These are phyloP conservation scores for Cynaeus angustus DNA, from an alignment of 2,888 invertebrate species.

Conservation along the genomic window DNA sequence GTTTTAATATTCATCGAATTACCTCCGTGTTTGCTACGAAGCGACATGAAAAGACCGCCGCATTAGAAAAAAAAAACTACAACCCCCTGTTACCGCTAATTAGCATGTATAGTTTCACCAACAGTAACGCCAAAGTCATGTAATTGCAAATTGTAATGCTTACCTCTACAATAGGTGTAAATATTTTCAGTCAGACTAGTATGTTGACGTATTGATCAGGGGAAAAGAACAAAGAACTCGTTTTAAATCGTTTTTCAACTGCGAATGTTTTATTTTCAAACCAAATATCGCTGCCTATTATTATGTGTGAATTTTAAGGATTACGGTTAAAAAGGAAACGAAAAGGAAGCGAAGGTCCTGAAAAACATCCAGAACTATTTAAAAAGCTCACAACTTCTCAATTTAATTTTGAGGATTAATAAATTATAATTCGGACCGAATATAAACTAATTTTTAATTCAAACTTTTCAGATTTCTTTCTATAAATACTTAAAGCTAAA, in stretches of 20 bases:
- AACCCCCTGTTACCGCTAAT: conserved; percentile 19
- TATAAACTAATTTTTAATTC: too few species aligned
- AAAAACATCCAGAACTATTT: too few species aligned
- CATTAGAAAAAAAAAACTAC: background rate
- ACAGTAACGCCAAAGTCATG: conserved; percentile 39
- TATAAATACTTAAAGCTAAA: too few species aligned
- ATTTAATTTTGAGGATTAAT: too few species aligned
- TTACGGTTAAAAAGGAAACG: too few species aligned
- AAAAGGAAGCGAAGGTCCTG: too few species aligned
- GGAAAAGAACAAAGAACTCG: conserved; percentile 54
- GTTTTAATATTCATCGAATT: conserved; percentile 29
- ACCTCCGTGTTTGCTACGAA: conserved; percentile 10
- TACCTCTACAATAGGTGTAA: conserved; percentile 49
- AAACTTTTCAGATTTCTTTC: too few species aligned
- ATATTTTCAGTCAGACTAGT: conserved; percentile 56
- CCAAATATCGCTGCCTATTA: conserved; percentile 23
- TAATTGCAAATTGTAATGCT: conserved; percentile 39
- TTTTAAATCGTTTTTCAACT: conserved; percentile 54
- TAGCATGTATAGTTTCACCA: conserved; percentile 24
- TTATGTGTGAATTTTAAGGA: too few species aligned
- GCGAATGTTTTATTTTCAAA: conserved; percentile 41
- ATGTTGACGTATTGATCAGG: conserved; percentile 54
- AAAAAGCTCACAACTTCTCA: too few species aligned
- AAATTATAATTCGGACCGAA: too few species aligned
- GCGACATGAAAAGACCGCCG: background rate